phyloP scores from a whole-genome alignment of 2,888 invertebrate species.

The Gibbula magus region DNA sequence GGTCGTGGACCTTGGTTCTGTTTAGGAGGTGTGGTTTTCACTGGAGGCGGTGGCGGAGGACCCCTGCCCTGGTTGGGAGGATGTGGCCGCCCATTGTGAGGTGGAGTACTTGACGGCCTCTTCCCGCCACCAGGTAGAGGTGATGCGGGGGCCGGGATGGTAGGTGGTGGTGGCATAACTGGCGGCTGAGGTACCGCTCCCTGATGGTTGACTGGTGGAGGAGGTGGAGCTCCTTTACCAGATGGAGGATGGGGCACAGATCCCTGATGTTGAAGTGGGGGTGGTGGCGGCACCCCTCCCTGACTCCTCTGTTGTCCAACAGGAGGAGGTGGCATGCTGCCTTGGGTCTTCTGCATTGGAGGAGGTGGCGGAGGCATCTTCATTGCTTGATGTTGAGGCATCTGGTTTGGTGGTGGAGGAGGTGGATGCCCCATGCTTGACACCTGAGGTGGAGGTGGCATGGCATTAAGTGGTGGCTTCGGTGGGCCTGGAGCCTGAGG shows the following conservation, averaged over 20 bases:
- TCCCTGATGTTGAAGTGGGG: background rate
- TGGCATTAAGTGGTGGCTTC: conserved; percentile 7
- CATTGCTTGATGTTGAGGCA: conserved; percentile 13
- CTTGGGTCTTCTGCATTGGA: background rate
- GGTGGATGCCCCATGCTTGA: conserved; percentile 4
- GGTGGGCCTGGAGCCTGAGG: conserved; percentile 4
- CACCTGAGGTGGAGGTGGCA: conserved; percentile 5
- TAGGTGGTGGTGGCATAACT: conserved; percentile 28
- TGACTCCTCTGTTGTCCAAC: background rate
- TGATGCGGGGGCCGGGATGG: conserved; percentile 39
- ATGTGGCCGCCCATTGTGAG: conserved; percentile 37
- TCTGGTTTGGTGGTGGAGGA: conserved; percentile 27
- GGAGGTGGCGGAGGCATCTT: conserved; percentile 3
- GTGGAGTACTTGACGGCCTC: conserved; percentile 41
- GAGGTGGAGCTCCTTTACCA: background rate
- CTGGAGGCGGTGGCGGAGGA: conserved; percentile 38
- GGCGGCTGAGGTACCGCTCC: conserved; percentile 1
- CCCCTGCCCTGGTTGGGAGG: conserved; percentile 30
- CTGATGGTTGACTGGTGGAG: background rate
- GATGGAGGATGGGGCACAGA: background rate
- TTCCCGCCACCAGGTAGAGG: conserved; percentile 33
- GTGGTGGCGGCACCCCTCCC: no score
- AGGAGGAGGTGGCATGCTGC: background rate
- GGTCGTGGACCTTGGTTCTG: conserved; percentile 24
- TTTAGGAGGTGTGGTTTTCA: conserved; percentile 32